A percentile compares a stretch with the other conserved stretches of the same genome.
Conservation (phyloP, 2,113 vertebrate genomes). For the Sorex araneus region DNA sequence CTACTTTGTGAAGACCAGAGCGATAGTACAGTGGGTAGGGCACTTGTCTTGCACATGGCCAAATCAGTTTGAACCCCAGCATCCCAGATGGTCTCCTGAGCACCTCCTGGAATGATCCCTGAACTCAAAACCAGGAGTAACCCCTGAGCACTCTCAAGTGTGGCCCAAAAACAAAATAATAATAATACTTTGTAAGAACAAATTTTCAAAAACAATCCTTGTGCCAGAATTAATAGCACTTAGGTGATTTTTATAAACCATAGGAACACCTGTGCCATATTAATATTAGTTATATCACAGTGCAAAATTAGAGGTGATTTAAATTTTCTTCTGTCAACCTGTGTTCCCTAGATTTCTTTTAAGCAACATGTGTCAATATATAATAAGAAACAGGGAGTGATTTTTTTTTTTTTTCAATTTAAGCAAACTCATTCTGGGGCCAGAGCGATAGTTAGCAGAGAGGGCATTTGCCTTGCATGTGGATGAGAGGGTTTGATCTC, state of each 20-base stretch:
- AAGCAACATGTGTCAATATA: background rate
- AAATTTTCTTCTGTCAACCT: constrained; percentile 21
- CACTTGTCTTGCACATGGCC: no score
- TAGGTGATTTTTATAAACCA: background rate
- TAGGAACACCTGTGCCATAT: background rate
- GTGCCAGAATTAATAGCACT: background rate
- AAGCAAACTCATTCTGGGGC: no score
- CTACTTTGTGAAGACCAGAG: no score
- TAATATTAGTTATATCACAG: background rate
- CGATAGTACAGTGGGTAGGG: no score
- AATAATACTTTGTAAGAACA: background rate
- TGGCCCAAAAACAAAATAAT: background rate
- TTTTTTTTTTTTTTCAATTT: background rate
- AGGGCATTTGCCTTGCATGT: background rate
- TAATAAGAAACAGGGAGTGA: background rate
- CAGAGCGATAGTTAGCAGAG: background rate
- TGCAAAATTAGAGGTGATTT: background rate
- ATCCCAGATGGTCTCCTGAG: no score
- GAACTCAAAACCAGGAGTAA: no score
- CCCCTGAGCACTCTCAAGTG: no score
- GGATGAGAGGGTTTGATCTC: no score
- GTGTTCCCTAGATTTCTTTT: constrained; percentile 8
- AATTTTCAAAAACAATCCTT: background rate
- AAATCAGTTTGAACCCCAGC: no score
- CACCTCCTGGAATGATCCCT: no score